phyloP scores from a whole-genome alignment of 2,888 invertebrate genomes.

The Gnatocerus cornutus region DNA sequence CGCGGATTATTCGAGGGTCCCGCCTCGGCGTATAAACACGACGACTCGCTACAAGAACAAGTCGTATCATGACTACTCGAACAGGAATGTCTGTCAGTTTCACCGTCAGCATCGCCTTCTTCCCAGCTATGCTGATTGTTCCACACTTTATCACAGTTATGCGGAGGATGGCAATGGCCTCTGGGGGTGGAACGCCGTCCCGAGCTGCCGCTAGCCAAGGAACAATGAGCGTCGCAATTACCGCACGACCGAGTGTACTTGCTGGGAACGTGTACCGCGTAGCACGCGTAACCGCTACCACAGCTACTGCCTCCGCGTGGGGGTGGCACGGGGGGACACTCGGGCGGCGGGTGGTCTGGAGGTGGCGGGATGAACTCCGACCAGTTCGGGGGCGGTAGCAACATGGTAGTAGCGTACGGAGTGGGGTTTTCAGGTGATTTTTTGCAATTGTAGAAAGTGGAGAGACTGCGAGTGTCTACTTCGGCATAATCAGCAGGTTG shows the following conservation, averaged over 20 bases:
- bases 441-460: conserved; percentile 81
- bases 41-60: conserved; percentile 78
- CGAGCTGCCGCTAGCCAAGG: conserved; percentile 68
- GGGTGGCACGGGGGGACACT: conserved; percentile 68
- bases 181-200: conserved; percentile 65
- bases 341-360: conserved; percentile 76
- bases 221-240: conserved; percentile 68
- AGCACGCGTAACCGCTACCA: conserved; percentile 67
- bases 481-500: conserved; percentile 80
- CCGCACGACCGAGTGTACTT: conserved; percentile 66
- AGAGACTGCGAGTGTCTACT: conserved; percentile 78
- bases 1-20: conserved; percentile 66
- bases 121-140: conserved; percentile 67
- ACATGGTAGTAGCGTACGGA: conserved; percentile 84
- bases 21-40: conserved; percentile 77
- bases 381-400: conserved; percentile 76
- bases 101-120: conserved; percentile 70
- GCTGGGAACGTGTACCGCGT: conserved; percentile 68
- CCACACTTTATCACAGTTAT: conserved; percentile 68
- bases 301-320: conserved; percentile 67
- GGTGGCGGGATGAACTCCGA: conserved; percentile 76
- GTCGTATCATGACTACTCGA: conserved; percentile 74
- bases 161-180: conserved; percentile 64
- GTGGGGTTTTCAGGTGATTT: conserved; percentile 79
- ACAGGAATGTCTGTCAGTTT: conserved; percentile 72